Evolutionary conservation across 2,113 vertebrate genomes (phyloP).

Genomic region (Rhinopithecus roxellana): DNA sequence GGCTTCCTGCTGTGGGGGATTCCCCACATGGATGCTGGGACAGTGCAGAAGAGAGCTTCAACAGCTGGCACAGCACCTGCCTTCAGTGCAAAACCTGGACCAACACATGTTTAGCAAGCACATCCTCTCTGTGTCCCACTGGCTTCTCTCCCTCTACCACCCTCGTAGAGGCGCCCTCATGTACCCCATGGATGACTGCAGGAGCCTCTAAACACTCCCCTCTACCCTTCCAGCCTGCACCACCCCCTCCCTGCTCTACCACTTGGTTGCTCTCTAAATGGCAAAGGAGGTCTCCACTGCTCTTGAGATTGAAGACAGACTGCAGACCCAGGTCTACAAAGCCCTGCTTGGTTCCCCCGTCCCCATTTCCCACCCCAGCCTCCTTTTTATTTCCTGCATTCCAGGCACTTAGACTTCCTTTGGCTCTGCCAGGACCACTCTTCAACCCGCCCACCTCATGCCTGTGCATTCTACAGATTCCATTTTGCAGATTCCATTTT

Average conservation of each 20-base stretch:
- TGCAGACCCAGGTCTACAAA: neutral
- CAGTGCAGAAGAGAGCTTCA: neutral
- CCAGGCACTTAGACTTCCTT: neutral
- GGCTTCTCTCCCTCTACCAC: neutral
- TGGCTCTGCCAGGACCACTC: neutral
- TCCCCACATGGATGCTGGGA: no score
- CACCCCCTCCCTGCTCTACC: no score
- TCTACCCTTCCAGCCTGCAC: rapidly evolving
- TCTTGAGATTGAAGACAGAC: neutral
- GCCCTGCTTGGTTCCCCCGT: neutral
- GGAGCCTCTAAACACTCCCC: neutral
- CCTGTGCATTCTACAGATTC: neutral
- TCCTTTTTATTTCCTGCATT: neutral
- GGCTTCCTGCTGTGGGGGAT: neutral
- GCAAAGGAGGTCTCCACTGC: neutral
- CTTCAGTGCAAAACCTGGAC: neutral
- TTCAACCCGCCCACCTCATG: neutral
- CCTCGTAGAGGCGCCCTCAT: rapidly evolving
- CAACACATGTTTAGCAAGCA: neutral
- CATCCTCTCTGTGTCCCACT: neutral
- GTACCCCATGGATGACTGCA: neutral
- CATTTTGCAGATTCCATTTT: neutral
- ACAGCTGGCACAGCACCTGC: neutral
- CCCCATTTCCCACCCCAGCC: neutral
- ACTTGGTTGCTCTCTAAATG: neutral